Evolutionary conservation across 2,113 vertebrate species (phyloP), one percentile per base, ranked within the genome.

Genomic region (rabbit (Oryctolagus cuniculus)): DNA sequence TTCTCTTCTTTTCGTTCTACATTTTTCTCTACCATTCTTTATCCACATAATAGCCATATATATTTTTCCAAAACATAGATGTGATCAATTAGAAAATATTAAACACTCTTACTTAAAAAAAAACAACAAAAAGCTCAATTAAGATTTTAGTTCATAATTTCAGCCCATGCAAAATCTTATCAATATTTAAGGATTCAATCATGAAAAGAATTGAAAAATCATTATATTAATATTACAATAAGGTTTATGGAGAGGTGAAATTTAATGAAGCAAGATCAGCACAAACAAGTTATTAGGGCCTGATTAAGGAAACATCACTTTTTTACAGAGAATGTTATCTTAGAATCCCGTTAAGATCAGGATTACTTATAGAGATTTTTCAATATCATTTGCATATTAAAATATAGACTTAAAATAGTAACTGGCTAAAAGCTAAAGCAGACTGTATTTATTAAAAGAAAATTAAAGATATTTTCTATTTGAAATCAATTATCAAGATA

Each of bases 361-460:
- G 93, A 91, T 74, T 89, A 87, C 73, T 94, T 96, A 94, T 29
- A 93, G 51, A 66, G 95, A 92, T 95, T 86, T 75, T 95, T 93
- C 95, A 96, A 93, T 95, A 77, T 92, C 63, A 61, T 55, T 66
- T 84, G 25, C 16, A 87, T 1, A 22, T 94, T 34, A 87, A 86
- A 93, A 81, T 51, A 38, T 31, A 89, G 69, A 87, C 49, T 89
- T 87, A 89, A 89, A 89, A 80, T 44, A 88, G 80, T 51, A 83
- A 87, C 77, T 92, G 67, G 72, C 82, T 88, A 96, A 94, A 96
- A 96, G 58, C 15, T 81, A 90, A 89, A 86, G 11, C 5, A 66
- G 12, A 53, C 78, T 81, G 11, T 63, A 94, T 70, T 49, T 89
- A 63, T 70, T 92, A 94, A 89, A 95, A 93, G 49, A 61, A 53